phyloP scores from a whole-genome alignment of 2,113 vertebrate species.

The Trachemys scripta region DNA sequence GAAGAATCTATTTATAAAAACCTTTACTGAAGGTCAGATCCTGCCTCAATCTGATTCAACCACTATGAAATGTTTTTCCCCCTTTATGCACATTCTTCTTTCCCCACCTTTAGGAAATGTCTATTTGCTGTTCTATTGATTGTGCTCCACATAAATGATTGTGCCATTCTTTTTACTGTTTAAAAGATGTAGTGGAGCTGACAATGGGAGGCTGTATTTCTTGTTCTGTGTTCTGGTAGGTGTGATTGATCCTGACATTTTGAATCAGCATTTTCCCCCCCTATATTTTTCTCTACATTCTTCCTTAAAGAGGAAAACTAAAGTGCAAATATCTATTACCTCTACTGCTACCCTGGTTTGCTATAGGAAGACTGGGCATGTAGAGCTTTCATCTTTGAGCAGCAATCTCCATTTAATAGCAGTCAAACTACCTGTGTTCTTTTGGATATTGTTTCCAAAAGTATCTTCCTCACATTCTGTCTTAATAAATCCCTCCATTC shows the following conservation, averaged over 20 bases:
- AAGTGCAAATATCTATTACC: not conserved
- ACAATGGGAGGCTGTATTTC: not conserved
- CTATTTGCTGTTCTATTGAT: not conserved
- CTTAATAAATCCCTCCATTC: not conserved
- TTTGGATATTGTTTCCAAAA: too few relatives aligned
- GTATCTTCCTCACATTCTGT: not conserved
- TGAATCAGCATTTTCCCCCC: not conserved
- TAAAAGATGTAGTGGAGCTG: not conserved
- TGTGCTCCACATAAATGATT: not conserved
- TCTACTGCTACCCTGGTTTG: not conserved
- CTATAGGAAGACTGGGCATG: not conserved
- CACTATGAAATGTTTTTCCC: not conserved
- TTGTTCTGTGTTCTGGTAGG: not conserved
- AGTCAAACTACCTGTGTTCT: not conserved
- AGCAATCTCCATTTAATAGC: not conserved
- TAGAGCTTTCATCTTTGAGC: not conserved
- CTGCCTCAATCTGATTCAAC: slow-evolving; percentile 31
- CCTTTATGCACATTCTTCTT: not conserved
- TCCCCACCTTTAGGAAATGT: not conserved
- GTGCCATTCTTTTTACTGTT: not conserved
- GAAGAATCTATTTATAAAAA: slow-evolving; percentile 34
- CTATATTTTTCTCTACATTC: not conserved
- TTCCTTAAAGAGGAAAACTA: not conserved
- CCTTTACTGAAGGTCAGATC: slow-evolving; percentile 15
- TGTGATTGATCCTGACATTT: slow-evolving; percentile 20